These are phyloP conservation scores for Acanthaster planci DNA, from an alignment of 35 echinoderm and acorn worm species.

Conservation along the genomic window DNA sequence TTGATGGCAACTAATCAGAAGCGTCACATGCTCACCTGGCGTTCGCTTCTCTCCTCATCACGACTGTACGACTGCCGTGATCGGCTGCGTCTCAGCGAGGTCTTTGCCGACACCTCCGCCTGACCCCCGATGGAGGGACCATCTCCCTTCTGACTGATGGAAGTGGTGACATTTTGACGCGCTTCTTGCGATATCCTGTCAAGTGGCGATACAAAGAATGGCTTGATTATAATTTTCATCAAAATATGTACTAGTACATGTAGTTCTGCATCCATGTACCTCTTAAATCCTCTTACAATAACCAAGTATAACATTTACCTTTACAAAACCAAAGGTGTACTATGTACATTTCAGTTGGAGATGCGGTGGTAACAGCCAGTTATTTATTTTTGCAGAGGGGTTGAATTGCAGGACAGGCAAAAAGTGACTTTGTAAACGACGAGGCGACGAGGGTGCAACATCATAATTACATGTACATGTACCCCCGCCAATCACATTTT, in stretches of 20 bases:
- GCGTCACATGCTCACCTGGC: neutral
- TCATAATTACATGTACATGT: no score
- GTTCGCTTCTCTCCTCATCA: conserved; percentile 20
- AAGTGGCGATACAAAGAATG: neutral
- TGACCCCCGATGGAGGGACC: neutral
- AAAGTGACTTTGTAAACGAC: no score
- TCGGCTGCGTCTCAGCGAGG: neutral
- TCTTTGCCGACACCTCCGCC: neutral
- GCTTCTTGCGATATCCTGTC: neutral
- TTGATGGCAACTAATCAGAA: conserved; percentile 2
- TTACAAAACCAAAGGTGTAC: no score
- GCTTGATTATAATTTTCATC: conserved; percentile 8
- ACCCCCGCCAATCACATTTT: no score
- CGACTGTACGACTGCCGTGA: conserved; percentile 1
- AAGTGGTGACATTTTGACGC: neutral
- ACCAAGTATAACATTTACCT: no score
- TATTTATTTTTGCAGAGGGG: no score
- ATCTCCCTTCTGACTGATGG: conserved; percentile 5
- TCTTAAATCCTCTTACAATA: no score
- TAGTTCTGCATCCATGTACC: no score
- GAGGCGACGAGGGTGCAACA: no score
- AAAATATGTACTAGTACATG: neutral
- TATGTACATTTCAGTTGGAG: no score
- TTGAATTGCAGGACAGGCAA: no score
- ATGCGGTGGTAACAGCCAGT: no score